Conservation (phyloP, 2,113 vertebrate species). For the Istiophorus platypterus region DNA sequence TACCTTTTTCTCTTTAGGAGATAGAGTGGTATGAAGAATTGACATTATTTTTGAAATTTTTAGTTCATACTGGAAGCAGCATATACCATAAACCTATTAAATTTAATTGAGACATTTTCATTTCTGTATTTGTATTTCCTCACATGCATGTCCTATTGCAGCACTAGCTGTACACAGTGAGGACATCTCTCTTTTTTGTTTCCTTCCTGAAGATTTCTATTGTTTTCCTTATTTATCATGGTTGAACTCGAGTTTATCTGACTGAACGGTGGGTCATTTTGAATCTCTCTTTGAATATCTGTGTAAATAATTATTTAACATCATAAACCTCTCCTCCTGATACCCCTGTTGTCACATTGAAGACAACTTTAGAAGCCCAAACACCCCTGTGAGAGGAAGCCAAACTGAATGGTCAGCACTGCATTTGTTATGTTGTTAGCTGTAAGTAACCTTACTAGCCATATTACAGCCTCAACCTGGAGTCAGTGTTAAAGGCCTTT, state of each 20-base stretch:
- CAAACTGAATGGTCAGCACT: slow-evolving; percentile 27
- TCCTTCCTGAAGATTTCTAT: background rate
- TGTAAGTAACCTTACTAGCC: slow-evolving; percentile 17
- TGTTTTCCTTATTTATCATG: background rate
- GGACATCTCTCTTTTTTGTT: background rate
- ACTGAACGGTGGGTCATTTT: background rate
- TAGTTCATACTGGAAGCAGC: background rate
- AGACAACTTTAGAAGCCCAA: background rate
- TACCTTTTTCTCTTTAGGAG: too few species aligned
- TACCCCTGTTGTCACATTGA: background rate
- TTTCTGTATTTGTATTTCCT: background rate
- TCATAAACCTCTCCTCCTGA: background rate
- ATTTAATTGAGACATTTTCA: slow-evolving; percentile 13
- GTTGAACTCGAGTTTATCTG: slow-evolving; percentile 7
- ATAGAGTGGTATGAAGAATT: background rate
- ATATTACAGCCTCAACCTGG: slow-evolving; percentile 20
- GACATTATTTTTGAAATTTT: background rate
- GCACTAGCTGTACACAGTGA: background rate
- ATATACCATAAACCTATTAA: slow-evolving; percentile 10
- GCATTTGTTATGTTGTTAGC: slow-evolving; percentile 24
- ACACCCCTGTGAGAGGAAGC: background rate
- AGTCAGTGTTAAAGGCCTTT: slow-evolving; percentile 24
- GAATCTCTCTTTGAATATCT: background rate
- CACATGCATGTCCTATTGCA: background rate
- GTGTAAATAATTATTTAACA: background rate